Base-by-base conservation (phyloP, 2,113 vertebrate genomes). In the Entomyzon cyanotis region DNA sequence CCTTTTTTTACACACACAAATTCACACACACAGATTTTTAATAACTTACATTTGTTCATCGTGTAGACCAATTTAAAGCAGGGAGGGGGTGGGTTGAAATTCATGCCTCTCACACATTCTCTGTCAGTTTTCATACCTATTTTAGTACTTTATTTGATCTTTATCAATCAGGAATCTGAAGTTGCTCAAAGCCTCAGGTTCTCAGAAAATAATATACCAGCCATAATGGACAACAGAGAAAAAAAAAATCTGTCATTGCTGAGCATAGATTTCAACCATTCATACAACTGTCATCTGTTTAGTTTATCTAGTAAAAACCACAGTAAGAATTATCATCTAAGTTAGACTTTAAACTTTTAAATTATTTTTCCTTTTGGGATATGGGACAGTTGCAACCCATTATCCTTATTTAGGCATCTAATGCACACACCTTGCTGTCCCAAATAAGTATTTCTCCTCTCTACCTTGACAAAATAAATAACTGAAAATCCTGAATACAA, bases 101-200 rank as follows among this genome's bases (percentile, higher is more conserved):
- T 44, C 52, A 46, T 68, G 33, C 70, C 65, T 80, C 39, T 94
- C 78, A 93, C 69, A n/a, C 21, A 50, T 88, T 88, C 42, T 63
- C 50, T 74, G 42, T n/a, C 64, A 84, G 50, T 50, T 84, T 70
- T 80, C 44, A 70, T 55, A 74, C 62, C 24, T 91, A 65, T 87
- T 90, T 94, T 83, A 85, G 75, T 70, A 65, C 23, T 89, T 93
- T 46, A 64, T 89, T 94, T 95, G 63, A 55, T 93, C 70, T 87
- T 69, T 53, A 73, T 56, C 84, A 50, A 49, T 56, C 71, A 77
- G 42, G 24, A 95, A 74, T 87, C 46, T 90, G 33, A 84, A 93
- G 16, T 56, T 58, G 42, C 52, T 84, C 30, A 76, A 76, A 93
- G 83, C 21, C 22, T 87, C 69, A 75, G 15, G 46, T 81, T 69